Percentiles rank a stretch among this genome's conserved stretches.
These are phyloP conservation scores for Mimas tiliae DNA, from an alignment of 2,888 invertebrate species.

Conservation along the genomic window DNA sequence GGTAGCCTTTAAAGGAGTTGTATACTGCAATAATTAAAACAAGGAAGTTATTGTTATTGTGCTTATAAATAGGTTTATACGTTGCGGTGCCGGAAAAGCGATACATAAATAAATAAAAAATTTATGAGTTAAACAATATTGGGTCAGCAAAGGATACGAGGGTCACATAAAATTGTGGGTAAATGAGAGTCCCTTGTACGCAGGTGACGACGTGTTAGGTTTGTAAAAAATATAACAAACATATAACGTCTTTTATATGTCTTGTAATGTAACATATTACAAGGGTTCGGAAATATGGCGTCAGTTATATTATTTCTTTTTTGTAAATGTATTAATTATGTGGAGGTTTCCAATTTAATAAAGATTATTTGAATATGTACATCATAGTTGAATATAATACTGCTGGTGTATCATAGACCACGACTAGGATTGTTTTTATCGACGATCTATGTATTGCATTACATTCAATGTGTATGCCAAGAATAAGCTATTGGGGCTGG, in stretches of 20 bases:
- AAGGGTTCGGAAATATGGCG: neutral
- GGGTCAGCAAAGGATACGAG: slow-evolving; percentile 23
- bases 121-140: slow-evolving; percentile 25
- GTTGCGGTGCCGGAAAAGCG: slow-evolving; percentile 4
- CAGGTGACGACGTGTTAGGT: slow-evolving; percentile 24
- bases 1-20: neutral
- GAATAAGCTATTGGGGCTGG: no score
- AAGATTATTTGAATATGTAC: neutral
- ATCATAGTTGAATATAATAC: neutral
- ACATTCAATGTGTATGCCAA: neutral
- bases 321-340: neutral
- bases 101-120: slow-evolving; percentile 25
- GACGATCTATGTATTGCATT: neutral
- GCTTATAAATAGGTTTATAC: slow-evolving; percentile 7
- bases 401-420: neutral
- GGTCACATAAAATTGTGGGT: slow-evolving; percentile 24
- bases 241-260: slow-evolving; percentile 14
- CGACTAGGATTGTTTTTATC: neutral
- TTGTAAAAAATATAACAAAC: slow-evolving; percentile 17
- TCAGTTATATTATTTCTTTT: neutral
- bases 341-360: neutral
- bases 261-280: no score
- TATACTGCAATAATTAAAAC: neutral
- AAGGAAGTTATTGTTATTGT: neutral
- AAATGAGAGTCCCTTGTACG: slow-evolving; percentile 22